Percentiles rank a stretch among this genome's conserved stretches.
phyloP scores from a whole-genome alignment of 2,113 vertebrate species.

The Lethenteron camtschaticum region DNA sequence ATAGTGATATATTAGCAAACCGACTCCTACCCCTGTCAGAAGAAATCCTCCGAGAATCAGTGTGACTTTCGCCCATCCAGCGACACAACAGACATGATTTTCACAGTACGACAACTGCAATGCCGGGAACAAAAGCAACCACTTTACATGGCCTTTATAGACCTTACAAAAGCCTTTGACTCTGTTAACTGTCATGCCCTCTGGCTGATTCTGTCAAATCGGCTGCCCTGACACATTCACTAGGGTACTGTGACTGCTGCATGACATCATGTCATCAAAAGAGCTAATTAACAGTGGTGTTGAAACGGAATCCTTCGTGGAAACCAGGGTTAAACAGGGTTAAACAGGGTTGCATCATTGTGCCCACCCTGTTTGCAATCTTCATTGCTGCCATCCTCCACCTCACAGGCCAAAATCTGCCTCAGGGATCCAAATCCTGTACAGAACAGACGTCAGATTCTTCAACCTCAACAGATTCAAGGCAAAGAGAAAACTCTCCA shows the following conservation, averaged over 20 bases:
- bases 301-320: not conserved
- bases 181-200: not conserved
- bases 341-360: not conserved
- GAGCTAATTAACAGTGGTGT: not conserved
- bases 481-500: not conserved
- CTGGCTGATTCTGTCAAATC: not conserved
- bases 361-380: not conserved
- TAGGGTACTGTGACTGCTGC: not conserved
- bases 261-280: not conserved
- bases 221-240: not conserved
- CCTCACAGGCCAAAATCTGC: not conserved
- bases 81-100: not conserved
- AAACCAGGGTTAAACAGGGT: not conserved
- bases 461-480: not conserved
- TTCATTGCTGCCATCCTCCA: not conserved
- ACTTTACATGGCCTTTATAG: not conserved
- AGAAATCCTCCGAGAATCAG: not conserved
- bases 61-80: not conserved
- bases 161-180: not conserved
- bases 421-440: not conserved
- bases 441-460: not conserved
- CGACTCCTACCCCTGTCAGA: not conserved
- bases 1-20: not conserved
- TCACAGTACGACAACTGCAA: not conserved
- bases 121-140: not conserved